These are phyloP conservation scores for Heliconius aoede DNA, from an alignment of 2,888 invertebrate species.

Conservation along the genomic window DNA sequence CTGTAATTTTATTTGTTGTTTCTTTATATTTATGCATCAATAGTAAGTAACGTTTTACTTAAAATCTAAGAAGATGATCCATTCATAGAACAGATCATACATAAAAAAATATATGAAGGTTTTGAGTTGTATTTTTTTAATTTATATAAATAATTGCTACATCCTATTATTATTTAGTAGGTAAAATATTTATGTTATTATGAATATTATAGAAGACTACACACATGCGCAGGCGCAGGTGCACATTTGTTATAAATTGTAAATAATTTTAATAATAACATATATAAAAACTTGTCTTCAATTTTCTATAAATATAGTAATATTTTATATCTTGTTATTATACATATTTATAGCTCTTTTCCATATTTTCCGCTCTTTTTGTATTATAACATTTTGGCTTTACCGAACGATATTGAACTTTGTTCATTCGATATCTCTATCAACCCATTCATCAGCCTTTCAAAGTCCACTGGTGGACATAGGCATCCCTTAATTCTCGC, in stretches of 20 bases:
- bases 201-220: background rate
- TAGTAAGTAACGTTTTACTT: too few relatives aligned
- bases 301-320: background rate
- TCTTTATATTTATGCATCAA: too few relatives aligned
- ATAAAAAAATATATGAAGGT: too few relatives aligned
- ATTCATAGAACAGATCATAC: too few relatives aligned
- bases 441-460: too few relatives aligned
- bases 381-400: background rate
- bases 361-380: too few relatives aligned
- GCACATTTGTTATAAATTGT: background rate
- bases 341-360: background rate
- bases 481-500: too few relatives aligned
- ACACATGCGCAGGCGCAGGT: conserved; percentile 2
- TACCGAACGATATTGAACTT: too few relatives aligned
- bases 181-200: background rate
- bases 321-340: background rate
- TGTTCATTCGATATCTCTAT: too few relatives aligned
- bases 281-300: background rate
- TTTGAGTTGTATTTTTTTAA: background rate
- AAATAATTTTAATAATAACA: background rate
- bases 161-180: background rate
- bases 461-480: too few relatives aligned
- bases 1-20: too few relatives aligned
- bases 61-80: too few relatives aligned
- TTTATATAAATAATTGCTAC: background rate